phyloP scores from a whole-genome alignment of 2,113 vertebrate species.

The Thymallus thymallus region DNA sequence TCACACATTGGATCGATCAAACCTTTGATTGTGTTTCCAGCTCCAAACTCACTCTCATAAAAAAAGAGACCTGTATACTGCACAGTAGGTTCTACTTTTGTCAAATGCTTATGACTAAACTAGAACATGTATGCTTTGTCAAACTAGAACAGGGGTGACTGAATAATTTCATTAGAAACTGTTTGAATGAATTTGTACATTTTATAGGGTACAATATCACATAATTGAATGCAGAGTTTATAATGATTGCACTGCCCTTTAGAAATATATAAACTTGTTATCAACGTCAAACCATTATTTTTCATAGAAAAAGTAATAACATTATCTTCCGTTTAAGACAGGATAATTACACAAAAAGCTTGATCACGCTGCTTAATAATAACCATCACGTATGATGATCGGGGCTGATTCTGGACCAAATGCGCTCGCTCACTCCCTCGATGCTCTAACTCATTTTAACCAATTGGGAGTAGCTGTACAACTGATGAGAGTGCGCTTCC shows the following conservation, averaged over 20 bases:
- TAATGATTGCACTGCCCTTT: background rate
- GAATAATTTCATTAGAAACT: too few species aligned
- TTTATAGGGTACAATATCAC: too few species aligned
- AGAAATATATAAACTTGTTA: background rate
- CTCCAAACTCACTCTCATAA: background rate
- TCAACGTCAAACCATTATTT: background rate
- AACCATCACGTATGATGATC: background rate
- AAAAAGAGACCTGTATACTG: background rate
- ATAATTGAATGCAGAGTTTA: background rate
- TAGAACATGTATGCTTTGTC: background rate
- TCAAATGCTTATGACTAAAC: slow-evolving; percentile 1
- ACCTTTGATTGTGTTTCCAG: too few species aligned
- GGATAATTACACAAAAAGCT: background rate
- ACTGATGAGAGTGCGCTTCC: slow-evolving; percentile 26
- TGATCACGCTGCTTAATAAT: background rate
- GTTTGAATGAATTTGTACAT: too few species aligned
- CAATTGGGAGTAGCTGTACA: slow-evolving; percentile 11
- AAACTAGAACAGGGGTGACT: too few species aligned
- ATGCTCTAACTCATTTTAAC: slow-evolving; percentile 10
- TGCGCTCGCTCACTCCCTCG: background rate
- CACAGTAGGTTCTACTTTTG: background rate
- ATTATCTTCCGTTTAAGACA: background rate
- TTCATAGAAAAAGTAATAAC: background rate
- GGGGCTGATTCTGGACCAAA: background rate
- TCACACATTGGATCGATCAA: background rate